These are phyloP conservation scores for Micromys minutus DNA, from an alignment of 2,113 vertebrate species.

Conservation along the genomic window DNA sequence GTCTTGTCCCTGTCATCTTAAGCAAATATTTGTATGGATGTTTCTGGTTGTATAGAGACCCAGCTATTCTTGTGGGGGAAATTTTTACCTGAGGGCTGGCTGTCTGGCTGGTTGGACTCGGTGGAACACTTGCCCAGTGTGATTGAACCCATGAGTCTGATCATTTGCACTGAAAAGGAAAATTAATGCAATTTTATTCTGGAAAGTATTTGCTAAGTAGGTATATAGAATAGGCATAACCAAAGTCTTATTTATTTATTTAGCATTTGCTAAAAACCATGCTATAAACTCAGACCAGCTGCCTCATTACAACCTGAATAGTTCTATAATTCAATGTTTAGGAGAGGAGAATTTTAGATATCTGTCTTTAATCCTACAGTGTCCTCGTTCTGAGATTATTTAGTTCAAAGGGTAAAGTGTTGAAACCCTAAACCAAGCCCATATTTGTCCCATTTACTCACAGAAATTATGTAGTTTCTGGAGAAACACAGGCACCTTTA, in stretches of 20 bases:
- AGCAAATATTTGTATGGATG: not conserved
- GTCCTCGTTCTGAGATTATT: not conserved
- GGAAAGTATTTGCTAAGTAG: not conserved
- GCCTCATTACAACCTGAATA: not conserved
- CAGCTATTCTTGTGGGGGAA: not conserved
- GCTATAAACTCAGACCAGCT: not conserved
- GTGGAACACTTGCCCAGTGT: not conserved
- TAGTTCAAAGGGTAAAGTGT: slow-evolving; percentile 35
- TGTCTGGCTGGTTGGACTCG: not conserved
- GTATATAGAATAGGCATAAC: not conserved
- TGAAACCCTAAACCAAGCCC: not conserved
- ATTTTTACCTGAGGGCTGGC: not conserved
- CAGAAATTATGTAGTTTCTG: not conserved
- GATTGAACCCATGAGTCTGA: not conserved
- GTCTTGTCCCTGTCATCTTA: not conserved
- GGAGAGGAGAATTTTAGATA: slow-evolving; percentile 20
- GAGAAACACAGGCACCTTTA: not conserved
- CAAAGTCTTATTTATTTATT: not conserved
- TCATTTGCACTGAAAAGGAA: not conserved
- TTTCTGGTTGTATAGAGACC: not conserved
- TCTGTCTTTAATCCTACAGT: slow-evolving; percentile 1
- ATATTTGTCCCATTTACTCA: not conserved
- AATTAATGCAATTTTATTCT: slow-evolving; percentile 3
- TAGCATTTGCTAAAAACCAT: not conserved
- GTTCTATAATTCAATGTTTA: not conserved